Base-by-base conservation (phyloP, 2,888 invertebrate species). In the Tortrix viridana region DNA sequence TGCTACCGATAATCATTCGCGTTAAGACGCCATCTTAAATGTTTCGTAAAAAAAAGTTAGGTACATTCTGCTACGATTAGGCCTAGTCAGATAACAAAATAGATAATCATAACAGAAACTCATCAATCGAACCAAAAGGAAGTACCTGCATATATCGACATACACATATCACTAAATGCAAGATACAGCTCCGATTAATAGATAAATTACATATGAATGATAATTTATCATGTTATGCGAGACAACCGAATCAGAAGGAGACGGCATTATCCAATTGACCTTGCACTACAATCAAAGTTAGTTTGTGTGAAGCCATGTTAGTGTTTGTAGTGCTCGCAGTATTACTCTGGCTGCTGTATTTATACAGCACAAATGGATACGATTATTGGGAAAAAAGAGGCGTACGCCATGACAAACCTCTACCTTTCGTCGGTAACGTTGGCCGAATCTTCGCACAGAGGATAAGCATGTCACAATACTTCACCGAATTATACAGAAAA, bases 371-470 rank as follows among this genome's bases (percentile, higher is more conserved):
- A 18, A 22, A 52, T 14, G 47, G 52, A 14, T 50, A 52, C 38
- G 56, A 57, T 22, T 57, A 62, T n/a, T 62, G 62, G 62, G 19
- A 62, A 46, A 56, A 62, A 6, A 44, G 22, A 43, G 50, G 38
- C 32, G 44, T 62, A 9, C 32, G 6, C 5, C 16, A 62, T 57
- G 62, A 62, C 6, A 52, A 37, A 19, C 47, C 63, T 4, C 19
- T 41, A 9, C 58, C 58, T n/a, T 63, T 63, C 12, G 14, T 63
- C 41, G 63, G 63, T 7, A 63, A 20, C 41, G 22, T 14, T 22
- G 43, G 44, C 20, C 23, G 37, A 59, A 47, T 63, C 23, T 38
- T 58, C 16, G 20, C 20, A 19, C 47, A 58, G 12, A 63, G 47
- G 47, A 54, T 53, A 26, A 53, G 50, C 47, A 58, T 63, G 58